A percentile compares a stretch with the other conserved stretches of the same genome.
Evolutionary conservation across 2,888 invertebrate genomes (phyloP).

Genomic region (Nephrotoma flavescens): DNA sequence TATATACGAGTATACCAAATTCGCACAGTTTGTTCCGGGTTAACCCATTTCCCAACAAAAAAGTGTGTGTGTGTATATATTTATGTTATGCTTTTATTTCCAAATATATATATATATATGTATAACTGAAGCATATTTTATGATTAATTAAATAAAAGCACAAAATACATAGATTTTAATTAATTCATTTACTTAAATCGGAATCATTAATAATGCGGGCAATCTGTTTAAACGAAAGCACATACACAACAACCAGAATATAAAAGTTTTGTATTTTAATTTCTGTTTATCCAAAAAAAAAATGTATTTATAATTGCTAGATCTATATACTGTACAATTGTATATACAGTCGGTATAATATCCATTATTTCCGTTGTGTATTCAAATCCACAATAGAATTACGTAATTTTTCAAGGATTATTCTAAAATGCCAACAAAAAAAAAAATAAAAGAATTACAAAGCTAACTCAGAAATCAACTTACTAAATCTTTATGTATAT

Average conservation of each 20-base stretch:
- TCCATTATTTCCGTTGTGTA: neutral
- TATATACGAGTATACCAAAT: neutral
- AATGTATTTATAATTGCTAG: neutral
- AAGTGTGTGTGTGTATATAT: neutral
- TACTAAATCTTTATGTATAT: neutral
- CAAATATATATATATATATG: neutral
- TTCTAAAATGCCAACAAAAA: neutral
- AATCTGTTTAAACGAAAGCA: neutral
- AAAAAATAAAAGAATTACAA: neutral
- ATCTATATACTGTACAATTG: neutral
- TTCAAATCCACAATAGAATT: neutral
- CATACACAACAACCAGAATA: neutral
- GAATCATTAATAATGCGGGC: neutral
- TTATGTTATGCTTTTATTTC: neutral
- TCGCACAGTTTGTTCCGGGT: neutral
- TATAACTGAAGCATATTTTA: neutral
- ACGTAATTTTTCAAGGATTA: neutral
- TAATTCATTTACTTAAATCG: neutral
- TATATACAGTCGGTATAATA: neutral
- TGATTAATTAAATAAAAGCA: neutral
- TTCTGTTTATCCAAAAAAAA: neutral
- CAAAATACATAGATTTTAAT: neutral
- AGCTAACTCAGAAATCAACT: neutral
- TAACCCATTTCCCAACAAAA: neutral
- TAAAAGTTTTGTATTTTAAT: neutral